Evolutionary conservation across 2,797 vertebrate species (phyloP).

Genomic region (Denticeps clupeoides): DNA sequence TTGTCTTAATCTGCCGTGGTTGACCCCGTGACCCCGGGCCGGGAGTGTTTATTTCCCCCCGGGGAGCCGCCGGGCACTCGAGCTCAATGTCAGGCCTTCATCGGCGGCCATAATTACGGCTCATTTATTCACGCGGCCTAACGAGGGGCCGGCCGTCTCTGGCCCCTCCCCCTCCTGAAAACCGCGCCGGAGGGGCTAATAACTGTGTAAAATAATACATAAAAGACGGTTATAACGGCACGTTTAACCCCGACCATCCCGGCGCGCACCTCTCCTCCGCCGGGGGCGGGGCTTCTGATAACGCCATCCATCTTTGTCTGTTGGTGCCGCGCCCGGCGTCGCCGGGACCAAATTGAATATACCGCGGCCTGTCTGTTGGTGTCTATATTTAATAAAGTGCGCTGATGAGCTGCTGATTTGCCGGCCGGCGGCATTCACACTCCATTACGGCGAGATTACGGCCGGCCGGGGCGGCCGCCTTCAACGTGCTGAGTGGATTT

Average conservation of each 20-base stretch:
- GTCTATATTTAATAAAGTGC: constrained; percentile 75
- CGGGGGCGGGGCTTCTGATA: constrained; percentile 60
- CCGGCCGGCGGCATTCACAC: constrained; percentile 67
- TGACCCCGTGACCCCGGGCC: constrained; percentile 51
- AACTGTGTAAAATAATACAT: no score
- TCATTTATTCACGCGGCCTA: constrained; percentile 59
- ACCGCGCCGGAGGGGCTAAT: no score
- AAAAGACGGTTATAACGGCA: no score
- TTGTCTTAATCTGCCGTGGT: constrained; percentile 58
- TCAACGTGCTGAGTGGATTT: constrained; percentile 71
- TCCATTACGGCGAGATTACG: constrained; percentile 73
- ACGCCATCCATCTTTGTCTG: constrained; percentile 72
- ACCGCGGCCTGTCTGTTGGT: constrained; percentile 72
- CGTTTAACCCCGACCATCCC: constrained; percentile 44
- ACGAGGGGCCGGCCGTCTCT: constrained; percentile 39
- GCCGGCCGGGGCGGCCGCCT: constrained; percentile 60
- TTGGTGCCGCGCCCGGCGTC: constrained; percentile 59
- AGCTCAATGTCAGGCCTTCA: constrained; percentile 50
- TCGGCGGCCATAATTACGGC: constrained; percentile 57
- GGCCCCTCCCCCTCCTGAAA: constrained; percentile 18
- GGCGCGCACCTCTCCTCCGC: constrained; percentile 36
- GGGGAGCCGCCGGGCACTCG: constrained; percentile 37
- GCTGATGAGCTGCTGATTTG: constrained; percentile 73
- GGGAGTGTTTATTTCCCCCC: constrained; percentile 45
- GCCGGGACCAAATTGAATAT: constrained; percentile 73